These are phyloP conservation scores for Geococcyx californianus DNA, from an alignment of 2,113 vertebrate genomes.

Conservation along the genomic window DNA sequence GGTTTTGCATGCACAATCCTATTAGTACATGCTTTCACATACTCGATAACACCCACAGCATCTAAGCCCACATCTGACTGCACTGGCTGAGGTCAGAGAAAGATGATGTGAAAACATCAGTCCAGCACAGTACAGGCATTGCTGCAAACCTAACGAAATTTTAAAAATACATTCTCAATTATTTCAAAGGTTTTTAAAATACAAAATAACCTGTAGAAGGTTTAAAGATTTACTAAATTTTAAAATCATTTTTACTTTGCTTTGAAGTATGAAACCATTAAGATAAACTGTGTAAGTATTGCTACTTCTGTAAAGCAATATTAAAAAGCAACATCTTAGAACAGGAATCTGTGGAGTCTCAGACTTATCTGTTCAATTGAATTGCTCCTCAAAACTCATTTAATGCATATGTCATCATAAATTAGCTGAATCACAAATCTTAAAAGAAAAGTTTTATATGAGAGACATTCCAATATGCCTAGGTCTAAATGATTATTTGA, in stretches of 20 bases:
- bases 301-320: not conserved
- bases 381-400: not conserved
- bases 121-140: not conserved
- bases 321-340: not conserved
- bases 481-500: not conserved
- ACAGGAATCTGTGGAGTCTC: not conserved
- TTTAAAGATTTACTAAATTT: not conserved
- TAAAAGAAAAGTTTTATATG: not conserved
- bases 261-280: not conserved
- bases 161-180: not conserved
- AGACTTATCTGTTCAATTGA: not conserved
- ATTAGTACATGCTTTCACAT: not conserved
- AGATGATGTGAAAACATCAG: not conserved
- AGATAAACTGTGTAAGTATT: not conserved
- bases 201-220: not conserved
- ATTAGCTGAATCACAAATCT: conserved; percentile 16
- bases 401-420: not conserved
- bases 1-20: not conserved
- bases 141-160: not conserved
- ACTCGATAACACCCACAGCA: not conserved
- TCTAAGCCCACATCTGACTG: not conserved
- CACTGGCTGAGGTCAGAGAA: not conserved
- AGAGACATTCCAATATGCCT: conserved; percentile 10
- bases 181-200: not conserved
- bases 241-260: not conserved